These are phyloP conservation scores for Trichopoda pennipes DNA, from an alignment of 2,888 invertebrate species.

Conservation along the genomic window DNA sequence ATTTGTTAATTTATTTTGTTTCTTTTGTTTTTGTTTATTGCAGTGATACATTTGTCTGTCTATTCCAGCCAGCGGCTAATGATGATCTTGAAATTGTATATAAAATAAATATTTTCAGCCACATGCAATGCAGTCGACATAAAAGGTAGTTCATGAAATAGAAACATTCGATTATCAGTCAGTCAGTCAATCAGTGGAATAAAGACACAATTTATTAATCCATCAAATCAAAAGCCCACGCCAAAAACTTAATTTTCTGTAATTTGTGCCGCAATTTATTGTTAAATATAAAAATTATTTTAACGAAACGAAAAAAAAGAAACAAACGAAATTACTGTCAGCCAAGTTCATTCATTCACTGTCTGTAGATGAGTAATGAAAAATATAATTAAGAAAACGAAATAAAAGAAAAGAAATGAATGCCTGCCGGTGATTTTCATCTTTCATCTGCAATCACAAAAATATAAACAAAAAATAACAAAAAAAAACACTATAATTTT, in stretches of 20 bases:
- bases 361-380: slow-evolving; percentile 60
- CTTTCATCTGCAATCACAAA: slow-evolving; percentile 50
- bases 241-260: slow-evolving; percentile 18
- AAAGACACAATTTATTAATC: slow-evolving; percentile 45
- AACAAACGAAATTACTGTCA: slow-evolving; percentile 30
- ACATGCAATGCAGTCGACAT: slow-evolving; percentile 21
- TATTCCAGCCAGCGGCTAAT: slow-evolving; percentile 35
- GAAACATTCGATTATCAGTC: slow-evolving; percentile 11
- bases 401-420: slow-evolving; percentile 28
- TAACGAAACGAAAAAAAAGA: too few relatives aligned
- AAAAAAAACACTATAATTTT: slow-evolving; percentile 2
- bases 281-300: slow-evolving; percentile 43
- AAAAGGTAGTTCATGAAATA: slow-evolving; percentile 67
- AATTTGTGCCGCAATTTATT: slow-evolving; percentile 37
- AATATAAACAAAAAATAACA: slow-evolving; percentile 19
- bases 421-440: slow-evolving; percentile 55
- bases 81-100: slow-evolving; percentile 64
- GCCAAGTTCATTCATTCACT: slow-evolving; percentile 68
- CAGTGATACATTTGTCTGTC: slow-evolving; percentile 36
- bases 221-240: slow-evolving; percentile 55
- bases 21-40: slow-evolving; percentile 26
- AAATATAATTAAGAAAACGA: background rate
- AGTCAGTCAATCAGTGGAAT: slow-evolving; percentile 21
- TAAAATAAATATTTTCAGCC: slow-evolving; percentile 24
- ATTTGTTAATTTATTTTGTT: slow-evolving; percentile 29